Evolutionary conservation across 2,113 vertebrate species (phyloP), one percentile per base, ranked within the genome.

Genomic region (Candoia aspera): DNA sequence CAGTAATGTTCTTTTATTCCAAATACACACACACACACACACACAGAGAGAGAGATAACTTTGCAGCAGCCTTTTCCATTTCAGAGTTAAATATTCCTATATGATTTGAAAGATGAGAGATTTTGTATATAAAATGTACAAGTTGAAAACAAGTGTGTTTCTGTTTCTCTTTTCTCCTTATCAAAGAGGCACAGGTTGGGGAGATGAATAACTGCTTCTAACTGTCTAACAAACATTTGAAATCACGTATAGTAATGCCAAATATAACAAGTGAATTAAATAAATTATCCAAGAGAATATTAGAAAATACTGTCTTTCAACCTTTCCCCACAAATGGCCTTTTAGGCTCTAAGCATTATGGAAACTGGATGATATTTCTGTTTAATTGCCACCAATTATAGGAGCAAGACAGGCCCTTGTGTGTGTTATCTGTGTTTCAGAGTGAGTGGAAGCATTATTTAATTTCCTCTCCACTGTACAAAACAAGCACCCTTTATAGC

Each of bases 401-500:
- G 54, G 5, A 79, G 83, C 59, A 90, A 54, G 29, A 59, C 84
- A 90, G 84, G 8, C 55, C 79, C 13, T 55, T 89, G 37, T 90
- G 37, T 87, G 62, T 54, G 59, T 90, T 90, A 90, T 92, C 84
- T 90, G 0, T 79, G 84, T 90, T 37, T 12, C 53, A 26, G 26
- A 64, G 42, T 85, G 46, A 23, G 83, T 92, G 88, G 93, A 92
- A 93, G 88, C 11, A 12, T 92, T 85, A 53, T 87, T n/a, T 19
- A 42, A 29, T 1, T 29, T 33, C 29, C 11, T 21, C 26, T 42
- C 93, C 6, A 49, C 37, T 91, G n/a, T 90, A 92, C 85, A 79
- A 94, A 94, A 95, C 90, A 53, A 0, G 23, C n/a, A 6, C 84
- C 33, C 0, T 95, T 95, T 94, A 91, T 92, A 58, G 87, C 86